Evolutionary conservation across 2,888 invertebrate genomes (phyloP), one percentile per base, ranked within the genome.

Genomic region (Seladonia tumulorum): DNA sequence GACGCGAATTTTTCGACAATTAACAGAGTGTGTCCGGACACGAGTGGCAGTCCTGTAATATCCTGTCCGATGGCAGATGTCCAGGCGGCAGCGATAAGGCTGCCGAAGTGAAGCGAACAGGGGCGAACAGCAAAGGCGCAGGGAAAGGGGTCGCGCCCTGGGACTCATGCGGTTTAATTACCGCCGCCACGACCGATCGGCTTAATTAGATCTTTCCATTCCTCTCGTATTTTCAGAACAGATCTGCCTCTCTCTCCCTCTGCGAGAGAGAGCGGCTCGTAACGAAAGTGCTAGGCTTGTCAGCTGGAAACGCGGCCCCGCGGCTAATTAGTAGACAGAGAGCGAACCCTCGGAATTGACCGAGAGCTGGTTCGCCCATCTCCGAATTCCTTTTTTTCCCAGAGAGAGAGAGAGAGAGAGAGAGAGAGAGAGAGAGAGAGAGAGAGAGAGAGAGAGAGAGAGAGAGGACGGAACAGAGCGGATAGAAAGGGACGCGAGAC

Each of bases 81-180:
- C 47, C 25, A 73, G 66, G 66, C n/a, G n/a, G 70, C 79, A 2
- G 35, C 79, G 83, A 88, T 82, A 83, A 87, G 80, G 63, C n/a
- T 72, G 86, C 82, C 68, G 63, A 53, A 53, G 22, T 53, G 22
- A 22, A 53, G 2, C 49, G 49, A n/a, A n/a, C n/a, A n/a, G n/a
- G 22, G 49, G 3, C 53, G 53, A 53, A 22, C n/a, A 53, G 53
- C 53, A 53, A 53, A 53, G 0, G 22, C 22, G 53, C 53, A 77
- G 75, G 45, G 78, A 68, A 81, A 39, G 66, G 79, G 77, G 39
- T 87, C 79, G 71, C 82, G 79, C 47, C 71, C 8, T 45, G 87
- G 84, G 83, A 87, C 72, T 90, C 86, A 66, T 88, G 83, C 70
- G 75, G 70, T 87, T 90, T 88, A 88, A 90, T 88, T 82, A 71